Percentiles rank a stretch among this genome's conserved stretches.
Evolutionary conservation across 2,888 invertebrate species (phyloP).

Genomic region (Drosophila longiperda): DNA sequence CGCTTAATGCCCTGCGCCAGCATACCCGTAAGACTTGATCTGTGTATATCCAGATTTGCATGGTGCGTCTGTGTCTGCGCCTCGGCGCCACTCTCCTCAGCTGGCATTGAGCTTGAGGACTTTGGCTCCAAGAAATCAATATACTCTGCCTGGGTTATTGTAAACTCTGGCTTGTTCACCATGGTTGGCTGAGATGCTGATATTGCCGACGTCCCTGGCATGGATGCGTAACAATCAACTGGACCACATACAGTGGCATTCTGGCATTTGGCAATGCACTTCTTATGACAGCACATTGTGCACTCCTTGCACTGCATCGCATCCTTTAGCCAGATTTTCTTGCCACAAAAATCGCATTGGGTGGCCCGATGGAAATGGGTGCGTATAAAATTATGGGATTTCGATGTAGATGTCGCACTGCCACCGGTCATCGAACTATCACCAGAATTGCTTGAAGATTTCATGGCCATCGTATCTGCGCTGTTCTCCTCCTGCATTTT

Average conservation of each 20-base stretch:
- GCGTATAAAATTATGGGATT: constrained; percentile 91
- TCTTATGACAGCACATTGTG: constrained; percentile 97
- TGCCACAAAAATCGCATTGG: constrained; percentile 96
- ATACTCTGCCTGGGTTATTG: constrained; percentile 84
- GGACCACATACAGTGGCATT: constrained; percentile 88
- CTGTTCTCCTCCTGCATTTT: constrained; percentile 29
- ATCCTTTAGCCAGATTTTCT: constrained; percentile 99
- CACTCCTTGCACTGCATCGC: constrained; percentile 96
- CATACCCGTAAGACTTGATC: constrained; percentile 85
- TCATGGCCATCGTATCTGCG: constrained; percentile 42
- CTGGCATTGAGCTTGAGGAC: constrained; percentile 6
- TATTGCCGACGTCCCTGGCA: constrained; percentile 27
- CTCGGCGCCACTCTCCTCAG: constrained; percentile 33
- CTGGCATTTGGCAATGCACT: constrained; percentile 95
- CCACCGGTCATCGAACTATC: constrained; percentile 62
- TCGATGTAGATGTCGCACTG: constrained; percentile 37
- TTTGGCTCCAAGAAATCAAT: constrained; percentile 60
- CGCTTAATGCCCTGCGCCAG: constrained; percentile 88
- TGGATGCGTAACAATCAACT: constrained; percentile 77
- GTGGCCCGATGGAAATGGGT: constrained; percentile 96
- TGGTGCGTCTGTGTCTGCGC: constrained; percentile 19
- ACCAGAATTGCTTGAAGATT: constrained; percentile 47
- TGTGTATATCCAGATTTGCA: constrained; percentile 72
- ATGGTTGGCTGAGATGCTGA: constrained; percentile 6
- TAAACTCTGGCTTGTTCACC: constrained; percentile 85